These are phyloP conservation scores for Hydractinia echinata DNA, from an alignment of 30 jellyfish, hydroid and myxozoan genomes.

Conservation along the genomic window DNA sequence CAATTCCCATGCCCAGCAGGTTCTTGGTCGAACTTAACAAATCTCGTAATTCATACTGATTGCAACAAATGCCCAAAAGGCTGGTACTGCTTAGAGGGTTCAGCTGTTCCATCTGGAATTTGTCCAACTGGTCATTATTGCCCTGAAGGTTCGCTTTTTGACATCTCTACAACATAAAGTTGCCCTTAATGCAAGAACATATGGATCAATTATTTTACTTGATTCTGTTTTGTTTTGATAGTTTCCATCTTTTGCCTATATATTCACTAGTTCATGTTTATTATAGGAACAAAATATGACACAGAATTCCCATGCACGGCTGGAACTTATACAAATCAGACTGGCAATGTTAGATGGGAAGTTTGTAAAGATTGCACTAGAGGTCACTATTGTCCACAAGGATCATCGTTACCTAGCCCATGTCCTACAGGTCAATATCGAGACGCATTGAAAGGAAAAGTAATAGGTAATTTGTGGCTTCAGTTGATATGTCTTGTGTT, in stretches of 20 bases:
- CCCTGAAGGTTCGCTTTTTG: constrained; percentile 68
- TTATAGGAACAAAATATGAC: constrained; percentile 76
- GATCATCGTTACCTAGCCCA: constrained; percentile 83
- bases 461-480: constrained; percentile 28
- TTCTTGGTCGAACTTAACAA: constrained; percentile 88
- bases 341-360: constrained; percentile 85
- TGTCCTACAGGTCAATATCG: constrained; percentile 87
- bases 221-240: not conserved
- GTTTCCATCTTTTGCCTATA: not conserved
- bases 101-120: constrained; percentile 79
- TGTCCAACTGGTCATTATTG: constrained; percentile 99
- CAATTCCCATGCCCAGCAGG: constrained; percentile 98
- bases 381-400: constrained; percentile 95
- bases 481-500: not conserved
- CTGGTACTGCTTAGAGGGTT: constrained; percentile 84
- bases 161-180: too few species aligned
- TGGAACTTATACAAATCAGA: constrained; percentile 82
- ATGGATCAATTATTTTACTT: too few species aligned
- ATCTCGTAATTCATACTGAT: constrained; percentile 59
- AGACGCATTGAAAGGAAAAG: constrained; percentile 58
- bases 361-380: constrained; percentile 70
- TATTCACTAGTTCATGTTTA: not conserved
- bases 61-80: constrained; percentile 96
- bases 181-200: too few species aligned
- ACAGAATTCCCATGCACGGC: constrained; percentile 93